phyloP scores from a whole-genome alignment of 2,113 vertebrate genomes.

The Hemicordylus capensis region DNA sequence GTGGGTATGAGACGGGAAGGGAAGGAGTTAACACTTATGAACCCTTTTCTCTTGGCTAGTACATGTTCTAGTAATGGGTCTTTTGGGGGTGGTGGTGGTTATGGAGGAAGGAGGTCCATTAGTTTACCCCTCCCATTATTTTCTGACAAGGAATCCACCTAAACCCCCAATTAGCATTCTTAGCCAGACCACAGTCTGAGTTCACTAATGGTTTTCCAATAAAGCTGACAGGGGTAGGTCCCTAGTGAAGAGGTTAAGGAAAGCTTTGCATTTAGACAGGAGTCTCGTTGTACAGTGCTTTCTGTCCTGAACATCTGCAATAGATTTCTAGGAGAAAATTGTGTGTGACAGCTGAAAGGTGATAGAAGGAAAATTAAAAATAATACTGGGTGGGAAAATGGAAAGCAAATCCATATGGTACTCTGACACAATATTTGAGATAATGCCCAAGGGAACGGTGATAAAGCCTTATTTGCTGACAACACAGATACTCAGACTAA shows the following conservation, averaged over 20 bases:
- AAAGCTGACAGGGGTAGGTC: neutral
- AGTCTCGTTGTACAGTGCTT: neutral
- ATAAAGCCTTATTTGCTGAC: conserved; percentile 63
- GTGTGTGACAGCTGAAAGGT: conserved; percentile 50
- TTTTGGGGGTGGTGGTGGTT: neutral
- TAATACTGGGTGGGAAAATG: conserved; percentile 56
- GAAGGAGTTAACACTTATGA: neutral
- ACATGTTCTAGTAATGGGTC: neutral
- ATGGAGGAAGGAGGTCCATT: too few species aligned
- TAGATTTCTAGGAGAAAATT: conserved; percentile 29
- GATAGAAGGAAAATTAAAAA: conserved; percentile 58
- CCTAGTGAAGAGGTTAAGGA: neutral
- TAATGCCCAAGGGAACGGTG: conserved; percentile 53
- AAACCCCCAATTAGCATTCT: neutral
- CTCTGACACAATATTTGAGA: conserved; percentile 56
- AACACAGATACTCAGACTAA: conserved; percentile 45
- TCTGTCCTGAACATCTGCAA: conserved; percentile 26
- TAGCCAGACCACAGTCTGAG: neutral
- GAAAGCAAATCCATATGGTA: conserved; percentile 48
- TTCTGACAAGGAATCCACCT: neutral
- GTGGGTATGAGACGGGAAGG: neutral
- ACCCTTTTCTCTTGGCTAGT: neutral
- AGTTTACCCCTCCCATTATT: neutral
- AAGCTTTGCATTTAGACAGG: neutral
- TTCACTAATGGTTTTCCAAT: neutral